A percentile compares a stretch with the other conserved stretches of the same genome.
phyloP scores from a whole-genome alignment of 2,113 vertebrate genomes.

The Guaruba guarouba region DNA sequence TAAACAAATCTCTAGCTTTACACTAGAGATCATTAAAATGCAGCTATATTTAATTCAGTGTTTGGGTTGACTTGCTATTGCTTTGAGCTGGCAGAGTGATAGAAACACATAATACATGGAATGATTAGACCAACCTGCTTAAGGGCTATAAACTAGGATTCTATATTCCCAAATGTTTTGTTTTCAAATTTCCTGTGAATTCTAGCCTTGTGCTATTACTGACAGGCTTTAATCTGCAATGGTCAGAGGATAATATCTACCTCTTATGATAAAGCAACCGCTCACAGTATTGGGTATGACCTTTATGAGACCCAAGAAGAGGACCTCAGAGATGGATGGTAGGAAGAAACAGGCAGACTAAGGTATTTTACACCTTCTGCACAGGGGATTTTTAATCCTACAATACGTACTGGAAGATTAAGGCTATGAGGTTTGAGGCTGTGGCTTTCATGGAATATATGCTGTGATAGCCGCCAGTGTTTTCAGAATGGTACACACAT shows the following conservation, averaged over 20 bases:
- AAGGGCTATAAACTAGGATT: background rate
- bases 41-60: background rate
- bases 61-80: background rate
- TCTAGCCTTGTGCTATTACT: no score
- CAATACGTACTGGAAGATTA: background rate
- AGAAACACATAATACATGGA: background rate
- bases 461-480: background rate
- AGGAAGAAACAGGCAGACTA: background rate
- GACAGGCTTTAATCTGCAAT: no score
- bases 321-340: background rate
- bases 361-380: background rate
- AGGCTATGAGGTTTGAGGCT: background rate
- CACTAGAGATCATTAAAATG: background rate
- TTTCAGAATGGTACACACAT: background rate
- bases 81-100: background rate
- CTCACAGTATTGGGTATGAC: fast-evolving
- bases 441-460: background rate
- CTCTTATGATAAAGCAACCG: background rate
- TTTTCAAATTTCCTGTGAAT: no score
- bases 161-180: no score
- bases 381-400: background rate
- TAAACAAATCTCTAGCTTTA: background rate
- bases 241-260: background rate
- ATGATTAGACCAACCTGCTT: background rate
- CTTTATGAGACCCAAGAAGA: background rate